Evolutionary conservation across 2,113 vertebrate species (phyloP), one percentile per base, ranked within the genome.

Genomic region (Coptodon rendalli): DNA sequence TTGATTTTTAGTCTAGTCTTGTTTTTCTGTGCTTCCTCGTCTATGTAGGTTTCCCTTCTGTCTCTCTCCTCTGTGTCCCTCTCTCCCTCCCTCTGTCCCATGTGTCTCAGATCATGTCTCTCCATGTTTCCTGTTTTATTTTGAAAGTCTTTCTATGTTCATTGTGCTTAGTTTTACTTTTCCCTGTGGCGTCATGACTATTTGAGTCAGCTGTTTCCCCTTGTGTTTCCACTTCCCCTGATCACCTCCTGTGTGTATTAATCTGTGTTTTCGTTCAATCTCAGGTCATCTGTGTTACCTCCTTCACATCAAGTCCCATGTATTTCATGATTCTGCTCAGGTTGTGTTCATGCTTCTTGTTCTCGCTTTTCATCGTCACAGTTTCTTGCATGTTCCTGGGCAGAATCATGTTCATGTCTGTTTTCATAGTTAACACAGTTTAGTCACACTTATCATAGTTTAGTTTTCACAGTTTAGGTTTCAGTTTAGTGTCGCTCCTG

Each of bases 401-500:
- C 31, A 63, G 59, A 63, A 36, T 63, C 31, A 36, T 36, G 31
- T 3, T 36, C 4, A 63, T 63, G 59, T 63, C 59, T 5, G 59
- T 34, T 61, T 61, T 61, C 3, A 38, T 10, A 38, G 36, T 38
- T 2, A 38, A 9, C 9, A 19, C 29, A 61, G 29, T 34, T 59
- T 61, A 61, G 29, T 19, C 31, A 63, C 59, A 36, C 2, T 63
- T 63, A 36, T 36, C 59, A 63, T 36, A 63, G 31, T 36, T 63
- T 36, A 1, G 59, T 63, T 63, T 63, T n/a, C 59, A 19, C 31
- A 36, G 59, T 36, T 63, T 34, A 4, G 0, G 29, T 63, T 63
- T 63, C 29, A 63, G 59, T 34, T 36, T 63, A 0, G 59, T 63
- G 59, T 63, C 1, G 2, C 29, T 4, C 29, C 5, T 0, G 3